Base-by-base conservation (phyloP, 2,888 invertebrate genomes). In the Hirtodrosophila histrioides region DNA sequence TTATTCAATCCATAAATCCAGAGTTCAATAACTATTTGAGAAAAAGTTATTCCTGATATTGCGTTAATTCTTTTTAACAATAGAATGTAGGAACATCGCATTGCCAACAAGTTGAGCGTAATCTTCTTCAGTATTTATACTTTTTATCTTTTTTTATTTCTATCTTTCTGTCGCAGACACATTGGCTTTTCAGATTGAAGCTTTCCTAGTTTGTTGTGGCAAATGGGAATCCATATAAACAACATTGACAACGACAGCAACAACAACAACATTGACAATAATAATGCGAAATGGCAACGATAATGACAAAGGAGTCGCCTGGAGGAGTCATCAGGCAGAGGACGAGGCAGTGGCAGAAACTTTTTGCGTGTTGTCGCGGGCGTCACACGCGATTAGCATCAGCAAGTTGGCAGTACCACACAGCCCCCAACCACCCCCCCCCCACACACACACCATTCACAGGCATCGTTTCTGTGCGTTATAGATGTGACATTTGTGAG, bases 401-500 rank as follows among this genome's bases (percentile, higher is more conserved):
- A 58, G 70, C 51, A 80, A 67, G 62, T 69, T 70, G 65, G 50
- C 69, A 57, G 69, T 8, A 11, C n/a, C 50, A 12, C 29, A 12
- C 29, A n/a, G n/a, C n/a, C 33, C 27, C 5, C 12, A n/a, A n/a
- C 41, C 33, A 24, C 7, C 24, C 36, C 45, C 17, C 3, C 46
- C 12, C 69, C n/a, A n/a, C n/a, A n/a, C n/a, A n/a, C n/a, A 17
- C 17, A 17, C 17, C 17, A 17, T 17, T 17, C 17, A 1, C 17
- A 17, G 17, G 2, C 17, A 35, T 44, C 54, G 29, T n/a, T 41
- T 41, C 56, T 61, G 57, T 40, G 50, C 75, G 69, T 78, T 81
- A 81, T 81, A 67, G 64, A 81, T 84, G 67, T 44, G 83, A 70
- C 83, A 82, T 86, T 86, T 79, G 86, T 79, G 77, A 53, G 86